phyloP scores from a whole-genome alignment of 2,797 vertebrate species.

The Aratinga solstitialis region DNA sequence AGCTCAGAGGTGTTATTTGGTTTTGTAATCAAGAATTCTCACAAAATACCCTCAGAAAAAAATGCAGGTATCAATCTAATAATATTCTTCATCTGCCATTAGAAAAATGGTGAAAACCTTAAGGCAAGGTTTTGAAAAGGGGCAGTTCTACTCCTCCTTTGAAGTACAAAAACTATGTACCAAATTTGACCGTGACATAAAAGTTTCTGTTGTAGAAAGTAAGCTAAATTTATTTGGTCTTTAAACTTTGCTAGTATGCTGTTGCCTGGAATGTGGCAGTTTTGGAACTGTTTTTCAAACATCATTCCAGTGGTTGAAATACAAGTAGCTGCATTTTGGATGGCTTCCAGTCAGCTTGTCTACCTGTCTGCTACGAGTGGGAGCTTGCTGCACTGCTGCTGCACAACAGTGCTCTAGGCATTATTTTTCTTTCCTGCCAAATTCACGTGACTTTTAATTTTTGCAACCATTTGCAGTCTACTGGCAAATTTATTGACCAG shows the following conservation, averaged over 20 bases:
- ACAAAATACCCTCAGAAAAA: neutral
- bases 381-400: neutral
- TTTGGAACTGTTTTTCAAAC: constrained; percentile 1
- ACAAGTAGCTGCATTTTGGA: neutral
- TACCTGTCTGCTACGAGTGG: neutral
- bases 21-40: neutral
- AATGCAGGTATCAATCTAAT: neutral
- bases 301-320: neutral
- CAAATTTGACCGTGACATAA: neutral
- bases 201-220: neutral
- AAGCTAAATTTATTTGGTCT: neutral
- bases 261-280: neutral
- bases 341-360: neutral
- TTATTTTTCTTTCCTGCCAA: neutral
- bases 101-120: neutral
- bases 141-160: neutral
- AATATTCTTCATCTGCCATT: neutral
- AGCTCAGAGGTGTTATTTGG: neutral
- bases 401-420: neutral
- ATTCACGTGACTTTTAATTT: neutral
- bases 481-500: constrained; percentile 2
- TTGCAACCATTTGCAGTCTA: constrained; percentile 4
- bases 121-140: neutral
- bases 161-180: neutral
- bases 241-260: neutral